phyloP scores from a whole-genome alignment of 2,113 vertebrate species.

The Oxyura jamaicensis region DNA sequence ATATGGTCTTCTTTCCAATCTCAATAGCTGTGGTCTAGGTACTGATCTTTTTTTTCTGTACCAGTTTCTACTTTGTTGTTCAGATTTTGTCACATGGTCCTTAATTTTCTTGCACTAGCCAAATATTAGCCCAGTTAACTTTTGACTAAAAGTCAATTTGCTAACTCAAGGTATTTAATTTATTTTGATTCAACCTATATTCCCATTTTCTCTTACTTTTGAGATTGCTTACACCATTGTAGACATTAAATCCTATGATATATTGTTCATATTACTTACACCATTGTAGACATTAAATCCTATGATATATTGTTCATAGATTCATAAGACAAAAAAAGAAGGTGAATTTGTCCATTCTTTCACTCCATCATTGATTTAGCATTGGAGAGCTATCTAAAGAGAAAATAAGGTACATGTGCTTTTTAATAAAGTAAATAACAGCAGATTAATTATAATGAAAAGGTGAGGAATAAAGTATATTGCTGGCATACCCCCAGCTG shows the following conservation, averaged over 20 bases:
- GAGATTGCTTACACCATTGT: background rate
- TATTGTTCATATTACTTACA: accelerated
- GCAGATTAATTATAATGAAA: background rate
- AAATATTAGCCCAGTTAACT: background rate
- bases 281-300: background rate
- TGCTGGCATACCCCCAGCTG: background rate
- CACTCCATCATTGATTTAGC: background rate
- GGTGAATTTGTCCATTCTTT: background rate
- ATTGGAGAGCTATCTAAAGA: background rate
- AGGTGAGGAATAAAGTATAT: background rate
- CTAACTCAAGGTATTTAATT: background rate
- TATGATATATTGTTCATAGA: background rate
- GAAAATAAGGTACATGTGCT: background rate
- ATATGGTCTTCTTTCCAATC: slow-evolving; percentile 4
- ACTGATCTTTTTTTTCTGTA: background rate
- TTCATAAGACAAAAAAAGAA: background rate
- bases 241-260: background rate
- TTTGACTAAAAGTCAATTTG: background rate
- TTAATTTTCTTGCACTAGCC: slow-evolving; percentile 5
- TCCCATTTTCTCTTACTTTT: background rate
- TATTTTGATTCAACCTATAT: background rate
- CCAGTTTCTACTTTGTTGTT: background rate
- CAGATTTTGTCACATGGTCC: background rate
- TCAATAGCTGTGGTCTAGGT: slow-evolving; percentile 40
- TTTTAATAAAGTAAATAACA: background rate